Percentiles rank a stretch among this genome's conserved stretches.
Evolutionary conservation across 2,797 vertebrate genomes (phyloP).

Genomic region (Urocyon cinereoargenteus): DNA sequence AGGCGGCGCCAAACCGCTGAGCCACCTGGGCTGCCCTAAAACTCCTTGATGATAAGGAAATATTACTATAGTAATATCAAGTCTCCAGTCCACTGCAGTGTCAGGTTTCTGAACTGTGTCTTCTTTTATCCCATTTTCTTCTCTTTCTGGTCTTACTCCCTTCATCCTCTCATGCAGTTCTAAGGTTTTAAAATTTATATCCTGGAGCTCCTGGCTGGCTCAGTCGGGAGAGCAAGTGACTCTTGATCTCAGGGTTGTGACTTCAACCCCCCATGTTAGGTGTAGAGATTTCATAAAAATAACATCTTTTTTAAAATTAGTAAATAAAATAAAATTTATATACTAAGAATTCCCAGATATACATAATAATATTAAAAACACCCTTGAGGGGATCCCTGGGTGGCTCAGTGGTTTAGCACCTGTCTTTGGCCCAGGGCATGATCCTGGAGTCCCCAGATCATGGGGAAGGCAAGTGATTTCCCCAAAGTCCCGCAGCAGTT

Average conservation of each 20-base stretch:
- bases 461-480: background rate
- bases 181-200: background rate
- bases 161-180: background rate
- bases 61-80: background rate
- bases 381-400: background rate
- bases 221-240: background rate
- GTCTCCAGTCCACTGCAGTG: background rate
- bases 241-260: background rate
- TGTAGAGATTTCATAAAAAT: too few relatives aligned
- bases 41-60: background rate
- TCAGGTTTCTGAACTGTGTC: background rate
- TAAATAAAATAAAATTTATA: background rate
- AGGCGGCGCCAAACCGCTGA: too few relatives aligned
- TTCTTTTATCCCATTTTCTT: background rate
- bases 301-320: too few relatives aligned
- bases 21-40: too few relatives aligned
- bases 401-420: too few relatives aligned
- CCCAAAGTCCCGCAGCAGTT: fast-evolving
- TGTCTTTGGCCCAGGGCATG: too few relatives aligned
- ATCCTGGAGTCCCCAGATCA: too few relatives aligned
- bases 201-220: background rate
- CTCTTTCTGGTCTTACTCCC: background rate
- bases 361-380: slow-evolving; percentile 1
- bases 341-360: background rate
- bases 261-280: background rate